phyloP scores from a whole-genome alignment of 2,797 vertebrate genomes.

The Brotula barbata region DNA sequence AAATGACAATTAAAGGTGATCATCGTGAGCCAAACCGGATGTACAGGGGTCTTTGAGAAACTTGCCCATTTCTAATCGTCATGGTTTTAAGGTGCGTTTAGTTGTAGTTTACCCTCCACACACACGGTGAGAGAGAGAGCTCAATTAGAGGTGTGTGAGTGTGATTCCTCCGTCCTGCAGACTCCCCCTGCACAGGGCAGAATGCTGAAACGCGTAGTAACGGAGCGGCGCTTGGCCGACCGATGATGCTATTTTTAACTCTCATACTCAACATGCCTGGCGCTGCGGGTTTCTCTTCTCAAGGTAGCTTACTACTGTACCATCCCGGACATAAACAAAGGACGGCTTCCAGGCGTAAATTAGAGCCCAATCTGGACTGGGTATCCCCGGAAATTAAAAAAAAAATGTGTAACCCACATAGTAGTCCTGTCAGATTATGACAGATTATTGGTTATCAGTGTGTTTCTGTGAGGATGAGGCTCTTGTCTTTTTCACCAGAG shows the following conservation, averaged over 20 bases:
- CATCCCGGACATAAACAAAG: constrained; percentile 38
- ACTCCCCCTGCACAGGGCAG: constrained; percentile 71
- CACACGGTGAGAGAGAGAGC: too few species aligned
- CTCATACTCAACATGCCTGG: constrained; percentile 67
- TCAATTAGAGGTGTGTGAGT: constrained; percentile 38
- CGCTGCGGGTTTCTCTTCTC: constrained; percentile 73
- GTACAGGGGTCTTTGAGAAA: too few species aligned
- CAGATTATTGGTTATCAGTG: not conserved
- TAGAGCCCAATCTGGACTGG: not conserved
- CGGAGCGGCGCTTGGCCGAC: constrained; percentile 72
- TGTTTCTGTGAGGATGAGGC: constrained; percentile 37
- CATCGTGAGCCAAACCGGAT: not conserved
- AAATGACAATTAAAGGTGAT: not conserved
- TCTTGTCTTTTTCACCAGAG: constrained; percentile 50
- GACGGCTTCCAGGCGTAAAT: constrained; percentile 11
- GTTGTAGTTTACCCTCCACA: constrained; percentile 8
- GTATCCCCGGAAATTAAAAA: not conserved
- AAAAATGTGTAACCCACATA: not conserved
- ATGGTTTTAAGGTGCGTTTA: constrained; percentile 30
- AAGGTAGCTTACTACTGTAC: constrained; percentile 64
- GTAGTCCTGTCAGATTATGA: not conserved
- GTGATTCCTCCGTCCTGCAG: constrained; percentile 59
- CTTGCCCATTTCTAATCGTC: not conserved
- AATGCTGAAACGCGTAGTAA: constrained; percentile 81
- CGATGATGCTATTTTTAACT: constrained; percentile 79